These are phyloP conservation scores for Enteromius viviparus DNA, from an alignment of 2,797 vertebrate genomes.

Conservation along the genomic window DNA sequence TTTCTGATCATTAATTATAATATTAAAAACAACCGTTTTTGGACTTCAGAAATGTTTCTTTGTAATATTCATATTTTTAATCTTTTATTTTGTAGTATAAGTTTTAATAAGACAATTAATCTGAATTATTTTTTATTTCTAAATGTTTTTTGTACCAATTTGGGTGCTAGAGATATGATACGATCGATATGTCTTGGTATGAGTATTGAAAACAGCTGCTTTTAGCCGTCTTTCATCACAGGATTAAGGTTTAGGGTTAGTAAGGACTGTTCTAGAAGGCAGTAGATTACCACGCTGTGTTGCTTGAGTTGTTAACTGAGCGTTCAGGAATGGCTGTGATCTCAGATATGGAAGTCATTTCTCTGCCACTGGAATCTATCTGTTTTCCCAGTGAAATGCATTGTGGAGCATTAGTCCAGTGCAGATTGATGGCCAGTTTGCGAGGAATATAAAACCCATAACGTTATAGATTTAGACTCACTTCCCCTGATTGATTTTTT, in stretches of 20 bases:
- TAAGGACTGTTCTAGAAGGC: not conserved
- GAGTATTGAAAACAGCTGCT: not conserved
- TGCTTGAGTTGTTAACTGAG: constrained; percentile 4
- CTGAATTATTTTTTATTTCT: not conserved
- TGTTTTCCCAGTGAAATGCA: constrained; percentile 37
- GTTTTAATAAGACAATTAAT: not conserved
- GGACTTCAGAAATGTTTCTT: not conserved
- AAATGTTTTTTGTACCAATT: not conserved
- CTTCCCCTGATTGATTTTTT: constrained; percentile 80
- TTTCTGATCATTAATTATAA: not conserved
- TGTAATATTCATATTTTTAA: not conserved
- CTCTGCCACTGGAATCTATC: constrained; percentile 47
- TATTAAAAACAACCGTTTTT: not conserved
- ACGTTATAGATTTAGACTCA: constrained; percentile 80
- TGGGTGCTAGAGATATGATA: not conserved
- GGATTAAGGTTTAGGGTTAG: not conserved
- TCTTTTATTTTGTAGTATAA: not conserved
- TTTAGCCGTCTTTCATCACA: not conserved
- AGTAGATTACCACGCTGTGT: not conserved
- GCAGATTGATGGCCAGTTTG: constrained; percentile 75
- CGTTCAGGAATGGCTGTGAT: constrained; percentile 24
- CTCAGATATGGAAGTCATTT: constrained; percentile 14
- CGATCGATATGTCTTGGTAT: no score
- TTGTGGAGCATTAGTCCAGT: constrained; percentile 70
- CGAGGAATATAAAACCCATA: constrained; percentile 77